Evolutionary conservation across 2,888 invertebrate species (phyloP).

Genomic region (Agrochola lychnidis): DNA sequence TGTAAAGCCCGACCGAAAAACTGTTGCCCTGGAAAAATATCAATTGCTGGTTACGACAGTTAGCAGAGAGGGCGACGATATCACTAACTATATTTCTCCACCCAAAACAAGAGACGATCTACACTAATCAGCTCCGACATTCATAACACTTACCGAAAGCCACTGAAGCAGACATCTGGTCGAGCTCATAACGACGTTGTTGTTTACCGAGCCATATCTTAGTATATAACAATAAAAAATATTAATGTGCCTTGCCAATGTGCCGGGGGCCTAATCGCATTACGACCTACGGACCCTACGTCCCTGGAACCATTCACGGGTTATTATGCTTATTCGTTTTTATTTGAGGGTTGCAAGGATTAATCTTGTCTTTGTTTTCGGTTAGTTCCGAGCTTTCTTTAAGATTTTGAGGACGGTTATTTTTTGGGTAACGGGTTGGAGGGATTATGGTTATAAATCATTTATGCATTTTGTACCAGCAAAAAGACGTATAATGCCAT

Average conservation of each 20-base stretch:
- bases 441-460: slow-evolving; percentile 61
- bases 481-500: background rate
- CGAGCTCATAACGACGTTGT: slow-evolving; percentile 78
- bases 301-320: slow-evolving; percentile 86
- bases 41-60: no score
- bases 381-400: slow-evolving; percentile 42
- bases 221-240: slow-evolving; percentile 87
- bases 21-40: no score
- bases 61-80: no score
- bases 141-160: slow-evolving; percentile 61
- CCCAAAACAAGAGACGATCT: slow-evolving; percentile 44
- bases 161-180: slow-evolving; percentile 76
- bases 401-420: slow-evolving; percentile 50
- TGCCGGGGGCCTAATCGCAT: slow-evolving; percentile 82
- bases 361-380: slow-evolving; percentile 63
- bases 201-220: slow-evolving; percentile 87
- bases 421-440: slow-evolving; percentile 48
- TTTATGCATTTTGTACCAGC: background rate
- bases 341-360: slow-evolving; percentile 77
- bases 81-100: background rate
- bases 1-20: no score
- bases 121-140: slow-evolving; percentile 53
- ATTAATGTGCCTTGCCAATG: slow-evolving; percentile 86
- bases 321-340: slow-evolving; percentile 87
- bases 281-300: slow-evolving; percentile 72